Percentiles rank a stretch among this genome's conserved stretches.
phyloP scores from a whole-genome alignment of 1,140 invertebrate genomes.

The Kradibia gibbosae region DNA sequence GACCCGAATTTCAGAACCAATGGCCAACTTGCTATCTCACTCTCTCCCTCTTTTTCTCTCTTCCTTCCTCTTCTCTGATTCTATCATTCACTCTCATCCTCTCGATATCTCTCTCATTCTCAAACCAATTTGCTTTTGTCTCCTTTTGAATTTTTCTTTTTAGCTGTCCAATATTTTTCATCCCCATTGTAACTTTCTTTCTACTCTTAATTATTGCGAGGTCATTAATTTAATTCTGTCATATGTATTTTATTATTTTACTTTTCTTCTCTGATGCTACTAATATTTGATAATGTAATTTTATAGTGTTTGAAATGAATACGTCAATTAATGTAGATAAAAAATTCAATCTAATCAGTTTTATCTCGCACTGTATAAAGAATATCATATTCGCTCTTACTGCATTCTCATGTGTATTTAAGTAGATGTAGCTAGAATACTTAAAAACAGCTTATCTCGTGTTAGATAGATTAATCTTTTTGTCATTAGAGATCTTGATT shows the following conservation, averaged over 20 bases:
- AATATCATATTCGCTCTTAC: neutral
- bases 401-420: neutral
- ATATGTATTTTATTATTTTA: neutral
- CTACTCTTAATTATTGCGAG: conserved; percentile 44
- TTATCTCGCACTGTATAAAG: neutral
- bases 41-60: conserved; percentile 1
- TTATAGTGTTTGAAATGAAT: neutral
- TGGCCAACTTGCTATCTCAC: neutral
- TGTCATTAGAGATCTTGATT: neutral
- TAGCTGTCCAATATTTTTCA: conserved; percentile 28
- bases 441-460: neutral
- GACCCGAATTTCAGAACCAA: conserved; percentile 22
- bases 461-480: neutral
- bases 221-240: conserved; percentile 44
- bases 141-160: conserved; percentile 37
- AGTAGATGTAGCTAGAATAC: neutral
- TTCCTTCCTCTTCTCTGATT: conserved; percentile 17
- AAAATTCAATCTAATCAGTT: neutral
- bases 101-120: too few relatives aligned
- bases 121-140: conserved; percentile 40
- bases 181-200: conserved; percentile 7
- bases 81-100: neutral
- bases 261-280: neutral
- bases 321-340: neutral
- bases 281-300: conserved; percentile 17